Percentiles rank a stretch among this genome's conserved stretches.
Evolutionary conservation across 64 coral and sea anemone genomes (phyloP).

Genomic region (Astreopora myriophthalma): DNA sequence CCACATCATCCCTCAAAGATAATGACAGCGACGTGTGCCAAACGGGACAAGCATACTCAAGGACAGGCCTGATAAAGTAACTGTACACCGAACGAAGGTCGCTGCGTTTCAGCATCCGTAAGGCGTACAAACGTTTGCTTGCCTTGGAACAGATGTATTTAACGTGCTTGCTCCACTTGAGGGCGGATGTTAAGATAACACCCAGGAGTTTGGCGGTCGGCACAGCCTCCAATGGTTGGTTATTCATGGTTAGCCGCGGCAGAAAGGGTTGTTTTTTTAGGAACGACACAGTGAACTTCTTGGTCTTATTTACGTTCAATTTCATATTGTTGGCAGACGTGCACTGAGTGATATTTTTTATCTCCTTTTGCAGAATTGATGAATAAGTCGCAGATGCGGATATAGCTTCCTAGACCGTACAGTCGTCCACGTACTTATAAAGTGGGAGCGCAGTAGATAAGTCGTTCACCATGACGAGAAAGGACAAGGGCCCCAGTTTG

Average conservation of each 20-base stretch:
- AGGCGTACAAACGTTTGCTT: background rate
- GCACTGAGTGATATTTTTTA: constrained; percentile 11
- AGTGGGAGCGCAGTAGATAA: constrained; percentile 4
- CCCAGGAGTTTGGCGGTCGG: constrained; percentile 39
- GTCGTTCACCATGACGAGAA: constrained; percentile 29
- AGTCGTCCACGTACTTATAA: constrained; percentile 19
- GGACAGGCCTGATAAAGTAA: constrained; percentile 19
- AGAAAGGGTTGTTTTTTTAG: no score
- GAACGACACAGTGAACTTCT: constrained; percentile 1
- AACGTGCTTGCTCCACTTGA: constrained; percentile 50
- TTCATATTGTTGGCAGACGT: constrained; percentile 50
- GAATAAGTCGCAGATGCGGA: background rate
- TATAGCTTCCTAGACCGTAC: background rate
- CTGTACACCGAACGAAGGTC: background rate
- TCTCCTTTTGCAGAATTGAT: constrained; percentile 15
- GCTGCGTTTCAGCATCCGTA: constrained; percentile 34
- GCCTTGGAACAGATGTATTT: constrained; percentile 27
- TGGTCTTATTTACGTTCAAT: background rate
- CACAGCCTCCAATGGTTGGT: constrained; percentile 24
- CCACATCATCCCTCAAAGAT: no score
- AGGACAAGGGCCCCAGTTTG: background rate
- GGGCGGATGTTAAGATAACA: constrained; percentile 37
- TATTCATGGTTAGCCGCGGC: no score
- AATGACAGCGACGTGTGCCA: background rate
- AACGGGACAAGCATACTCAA: constrained; percentile 38